Conservation (phyloP, 2,797 vertebrate species). For the Sebastes itinus region DNA sequence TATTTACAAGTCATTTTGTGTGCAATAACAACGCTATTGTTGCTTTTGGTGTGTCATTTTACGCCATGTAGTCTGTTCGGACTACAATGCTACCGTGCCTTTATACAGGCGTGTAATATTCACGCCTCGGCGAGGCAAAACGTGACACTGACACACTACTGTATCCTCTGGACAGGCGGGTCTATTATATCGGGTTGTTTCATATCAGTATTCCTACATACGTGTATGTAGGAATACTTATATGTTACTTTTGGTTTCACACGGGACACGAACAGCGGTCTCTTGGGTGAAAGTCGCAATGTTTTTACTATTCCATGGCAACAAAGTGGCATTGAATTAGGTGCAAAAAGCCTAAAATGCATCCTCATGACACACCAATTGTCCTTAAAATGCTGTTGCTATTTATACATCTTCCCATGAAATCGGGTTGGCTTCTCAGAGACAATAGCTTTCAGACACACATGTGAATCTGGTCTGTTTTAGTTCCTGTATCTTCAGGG, state of each 20-base stretch:
- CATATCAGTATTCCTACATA: too few relatives aligned
- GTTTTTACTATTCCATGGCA: too few relatives aligned
- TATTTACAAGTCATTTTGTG: too few relatives aligned
- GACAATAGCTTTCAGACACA: background rate
- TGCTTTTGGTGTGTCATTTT: background rate
- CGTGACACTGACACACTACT: too few relatives aligned
- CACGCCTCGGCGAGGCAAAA: too few relatives aligned
- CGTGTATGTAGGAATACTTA: too few relatives aligned
- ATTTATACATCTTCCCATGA: background rate
- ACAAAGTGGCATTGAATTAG: background rate
- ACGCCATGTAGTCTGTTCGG: background rate
- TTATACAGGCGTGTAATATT: too few relatives aligned
- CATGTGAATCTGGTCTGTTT: background rate
- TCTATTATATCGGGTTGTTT: too few relatives aligned
- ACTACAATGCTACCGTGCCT: background rate
- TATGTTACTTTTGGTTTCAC: too few relatives aligned
- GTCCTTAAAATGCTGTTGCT: background rate
- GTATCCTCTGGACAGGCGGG: too few relatives aligned
- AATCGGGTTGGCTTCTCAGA: background rate
- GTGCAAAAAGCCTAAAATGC: background rate
- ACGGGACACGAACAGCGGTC: too few relatives aligned
- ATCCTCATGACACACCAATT: background rate
- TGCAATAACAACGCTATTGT: background rate
- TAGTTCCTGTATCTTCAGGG: background rate
- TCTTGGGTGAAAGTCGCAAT: too few relatives aligned